Evolutionary conservation across 2,888 invertebrate species (phyloP), one percentile per base, ranked within the genome.

Genomic region (Apodemia duryi): DNA sequence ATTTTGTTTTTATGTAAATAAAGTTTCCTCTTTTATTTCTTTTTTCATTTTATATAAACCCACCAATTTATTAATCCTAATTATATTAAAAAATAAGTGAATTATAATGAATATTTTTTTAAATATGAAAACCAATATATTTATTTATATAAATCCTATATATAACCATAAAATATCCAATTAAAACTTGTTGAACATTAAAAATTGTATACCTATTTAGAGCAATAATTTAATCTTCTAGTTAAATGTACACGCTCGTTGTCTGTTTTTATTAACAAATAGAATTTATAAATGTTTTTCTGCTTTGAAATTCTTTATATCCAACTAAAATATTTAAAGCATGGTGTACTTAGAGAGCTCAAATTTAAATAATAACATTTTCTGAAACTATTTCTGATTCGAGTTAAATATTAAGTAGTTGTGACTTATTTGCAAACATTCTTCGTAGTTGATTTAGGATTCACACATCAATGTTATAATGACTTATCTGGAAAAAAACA

Each of bases 181-280:
- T 54, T 54, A 54, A 54, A 54, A 54, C 28, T 54, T 83, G 84
- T 85, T 85, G 80, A 81, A 75, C n/a, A 13, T 51, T 51, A 65
- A 73, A 43, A 77, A 80, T 76, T 78, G 82, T 86, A 85, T 84
- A 84, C 81, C 77, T 81, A 78, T 70, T 82, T 86, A 84, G 80
- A 88, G 86, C 87, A 87, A 89, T 88, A 88, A 87, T 82, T 83
- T 77, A 81, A 82, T 79, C 75, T 78, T 82, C 80, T 85, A 83
- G 81, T 72, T 73, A 82, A 83, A 75, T 73, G 73, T 73, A 73
- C 78, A 79, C 68, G 68, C 75, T 86, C 78, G 80, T 82, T 88
- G 85, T 86, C 83, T 88, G 87, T 87, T 86, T 88, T 85, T 79
- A 73, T 75, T 74, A 74, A 75, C 76, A 82, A 82, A 81, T 80